These are phyloP conservation scores for Drosophila lacicola DNA, from an alignment of 2,888 invertebrate species.

Conservation along the genomic window DNA sequence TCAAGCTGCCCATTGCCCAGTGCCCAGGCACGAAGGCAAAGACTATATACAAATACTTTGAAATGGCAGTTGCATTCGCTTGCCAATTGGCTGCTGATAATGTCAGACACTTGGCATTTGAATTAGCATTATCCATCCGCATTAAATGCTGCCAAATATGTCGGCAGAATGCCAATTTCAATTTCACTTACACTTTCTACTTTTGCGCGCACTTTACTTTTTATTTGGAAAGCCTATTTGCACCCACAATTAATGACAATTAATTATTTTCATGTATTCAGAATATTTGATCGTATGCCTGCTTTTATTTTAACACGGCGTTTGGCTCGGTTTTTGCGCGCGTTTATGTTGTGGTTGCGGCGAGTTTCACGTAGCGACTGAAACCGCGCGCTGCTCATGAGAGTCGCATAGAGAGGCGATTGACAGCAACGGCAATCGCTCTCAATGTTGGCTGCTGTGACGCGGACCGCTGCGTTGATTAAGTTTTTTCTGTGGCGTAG, in stretches of 20 bases:
- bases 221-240: constrained; percentile 3
- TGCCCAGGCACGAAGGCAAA: constrained; percentile 21
- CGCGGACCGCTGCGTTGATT: constrained; percentile 21
- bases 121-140: constrained; percentile 38
- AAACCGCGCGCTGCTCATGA: constrained; percentile 44
- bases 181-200: constrained; percentile 76
- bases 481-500: constrained; percentile 25
- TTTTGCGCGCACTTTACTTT: constrained; percentile 26
- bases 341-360: constrained; percentile 59
- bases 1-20: constrained; percentile 18
- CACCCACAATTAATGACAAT: constrained; percentile 13
- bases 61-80: constrained; percentile 43
- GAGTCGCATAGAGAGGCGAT: constrained; percentile 44
- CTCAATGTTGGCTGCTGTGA: constrained; percentile 48
- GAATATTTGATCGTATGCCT: constrained; percentile 8
- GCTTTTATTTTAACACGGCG: constrained; percentile 26
- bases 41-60: constrained; percentile 8
- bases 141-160: constrained; percentile 18
- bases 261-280: constrained; percentile 1
- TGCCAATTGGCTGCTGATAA: constrained; percentile 62
- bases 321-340: constrained; percentile 46
- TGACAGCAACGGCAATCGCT: constrained; percentile 23
- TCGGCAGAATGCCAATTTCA: constrained; percentile 28
- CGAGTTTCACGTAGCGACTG: constrained; percentile 68
- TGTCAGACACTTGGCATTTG: constrained; percentile 66